Percentiles rank a stretch among this genome's conserved stretches.
Conservation (phyloP, 2,113 vertebrate genomes). For the Hipposideros armiger region DNA sequence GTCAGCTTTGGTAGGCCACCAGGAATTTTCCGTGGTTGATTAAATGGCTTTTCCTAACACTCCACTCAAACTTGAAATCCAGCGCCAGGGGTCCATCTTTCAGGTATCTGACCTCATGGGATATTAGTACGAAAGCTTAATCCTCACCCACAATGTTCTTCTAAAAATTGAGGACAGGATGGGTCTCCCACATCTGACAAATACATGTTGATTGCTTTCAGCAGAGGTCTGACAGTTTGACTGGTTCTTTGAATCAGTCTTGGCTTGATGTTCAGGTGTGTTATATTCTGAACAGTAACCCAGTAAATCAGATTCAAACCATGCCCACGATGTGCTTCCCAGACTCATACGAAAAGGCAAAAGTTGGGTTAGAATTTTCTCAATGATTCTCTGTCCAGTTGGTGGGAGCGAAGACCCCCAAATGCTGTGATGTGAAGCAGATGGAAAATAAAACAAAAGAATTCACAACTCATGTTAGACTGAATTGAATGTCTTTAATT, state of each 20-base stretch:
- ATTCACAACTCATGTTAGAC: constrained; percentile 91
- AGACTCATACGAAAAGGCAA: constrained; percentile 63
- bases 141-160: neutral
- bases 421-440: constrained; percentile 90
- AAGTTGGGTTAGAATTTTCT: constrained; percentile 84
- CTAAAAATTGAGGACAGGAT: neutral
- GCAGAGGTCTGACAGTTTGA: neutral
- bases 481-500: constrained; percentile 96
- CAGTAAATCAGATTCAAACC: constrained; percentile 56
- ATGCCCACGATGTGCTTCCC: constrained; percentile 28
- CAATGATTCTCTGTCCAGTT: constrained; percentile 85
- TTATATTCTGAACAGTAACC: constrained; percentile 19
- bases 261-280: neutral
- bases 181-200: neutral
- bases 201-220: neutral
- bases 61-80: neutral
- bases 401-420: constrained; percentile 85
- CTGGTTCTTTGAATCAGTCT: neutral
- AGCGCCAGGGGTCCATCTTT: neutral
- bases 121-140: constrained; percentile 5
- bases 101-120: neutral
- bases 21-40: neutral
- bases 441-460: constrained; percentile 92
- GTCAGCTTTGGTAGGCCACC: too few species aligned
- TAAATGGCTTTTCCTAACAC: neutral